Base-by-base conservation (phyloP, 30 jellyfish, hydroid and myxozoan genomes). In the Pseudorhiza aurosa region DNA sequence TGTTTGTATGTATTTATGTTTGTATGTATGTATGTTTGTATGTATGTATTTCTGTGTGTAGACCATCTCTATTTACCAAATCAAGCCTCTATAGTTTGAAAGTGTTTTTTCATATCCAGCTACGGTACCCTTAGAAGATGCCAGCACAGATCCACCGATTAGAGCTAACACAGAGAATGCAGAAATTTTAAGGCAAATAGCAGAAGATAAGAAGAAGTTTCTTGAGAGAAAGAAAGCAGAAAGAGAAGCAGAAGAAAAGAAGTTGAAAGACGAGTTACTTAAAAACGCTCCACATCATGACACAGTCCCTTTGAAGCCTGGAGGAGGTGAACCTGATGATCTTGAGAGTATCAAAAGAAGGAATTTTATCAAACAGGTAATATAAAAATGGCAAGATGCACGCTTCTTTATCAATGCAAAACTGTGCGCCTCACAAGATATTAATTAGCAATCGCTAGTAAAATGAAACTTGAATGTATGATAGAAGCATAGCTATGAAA, bases 281-380 rank as follows among this genome's bases (percentile, higher is more conserved):
- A 85, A 88, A 83, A 83, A 72, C 18, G 91, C 24, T 31, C 96
- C 99, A 21, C 97, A 91, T 69, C 55, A 39, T 37, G 84, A 82
- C 4, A 83, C 55, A 50, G 71, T 60, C 1, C 95, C 91, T 2
- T 85, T 85, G 35, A 60, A 56, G 6, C 88, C 91, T 58, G 96
- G 95, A 14, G 96, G 92, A 65, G 99, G 99, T 17, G 99, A 87
- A 82, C 99, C 99, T 32, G 51, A 65, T 37, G 97, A 94, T 82
- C 93, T 94, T 21, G 97, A 82, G 33, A 74, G 62, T 55, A 65
- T 75, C 57, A 81, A 82, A 36, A 82, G 88, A 43, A 83, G 97
- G 49, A 95, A 83, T 75, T 87, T 75, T 40, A 83, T 94, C 29
- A 82, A 65, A 60, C 75, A 89, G 95, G 99, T 94, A 56, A 26